Conservation (phyloP, 1,140 invertebrate genomes). For the Nasonia longicornis region DNA sequence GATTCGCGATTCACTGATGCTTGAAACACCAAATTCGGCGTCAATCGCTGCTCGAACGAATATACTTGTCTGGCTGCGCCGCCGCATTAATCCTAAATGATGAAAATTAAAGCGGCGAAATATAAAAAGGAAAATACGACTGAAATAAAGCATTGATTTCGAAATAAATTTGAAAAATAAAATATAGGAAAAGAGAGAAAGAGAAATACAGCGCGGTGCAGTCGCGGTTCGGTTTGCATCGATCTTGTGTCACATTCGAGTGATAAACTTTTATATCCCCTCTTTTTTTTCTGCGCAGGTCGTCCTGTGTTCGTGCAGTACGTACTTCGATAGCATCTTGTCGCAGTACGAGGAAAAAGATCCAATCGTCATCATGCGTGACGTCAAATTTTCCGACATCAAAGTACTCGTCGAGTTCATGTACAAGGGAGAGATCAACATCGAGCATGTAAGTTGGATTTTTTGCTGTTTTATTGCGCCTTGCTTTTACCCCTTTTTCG, state of each 20-base stretch:
- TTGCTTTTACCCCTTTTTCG: neutral
- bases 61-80: neutral
- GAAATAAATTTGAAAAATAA: constrained; percentile 33
- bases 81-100: constrained; percentile 19
- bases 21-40: neutral
- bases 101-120: constrained; percentile 12
- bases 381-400: constrained; percentile 86
- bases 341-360: constrained; percentile 90
- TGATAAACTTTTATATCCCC: constrained; percentile 40
- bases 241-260: constrained; percentile 37
- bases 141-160: constrained; percentile 23
- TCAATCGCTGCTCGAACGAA: neutral
- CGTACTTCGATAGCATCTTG: constrained; percentile 89
- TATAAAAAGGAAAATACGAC: neutral
- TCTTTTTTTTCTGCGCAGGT: constrained; percentile 66
- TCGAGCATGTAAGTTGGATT: constrained; percentile 83
- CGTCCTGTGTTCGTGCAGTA: constrained; percentile 84
- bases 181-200: neutral
- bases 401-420: constrained; percentile 92
- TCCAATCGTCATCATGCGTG: constrained; percentile 87
- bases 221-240: neutral
- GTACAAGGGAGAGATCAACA: constrained; percentile 96
- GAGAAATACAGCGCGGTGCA: neutral
- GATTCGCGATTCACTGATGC: neutral
- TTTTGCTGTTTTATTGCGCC: constrained; percentile 13